Conservation (phyloP, 64 coral and sea anemone species). For the Cladopsammia gracilis region DNA sequence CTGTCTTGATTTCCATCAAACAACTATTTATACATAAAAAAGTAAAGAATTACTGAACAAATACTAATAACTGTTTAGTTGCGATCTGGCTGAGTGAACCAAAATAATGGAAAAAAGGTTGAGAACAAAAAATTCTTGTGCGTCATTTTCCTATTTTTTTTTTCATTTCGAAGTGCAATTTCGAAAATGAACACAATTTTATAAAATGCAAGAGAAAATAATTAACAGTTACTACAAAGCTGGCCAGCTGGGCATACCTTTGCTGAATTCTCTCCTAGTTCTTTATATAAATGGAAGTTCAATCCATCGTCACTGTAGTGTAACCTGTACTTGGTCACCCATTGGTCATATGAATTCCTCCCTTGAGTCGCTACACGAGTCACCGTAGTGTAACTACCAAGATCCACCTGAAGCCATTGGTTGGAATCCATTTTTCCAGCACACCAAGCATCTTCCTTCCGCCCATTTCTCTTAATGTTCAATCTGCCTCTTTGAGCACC, state of each 20-base stretch:
- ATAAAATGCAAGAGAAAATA: no score
- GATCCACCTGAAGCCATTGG: background rate
- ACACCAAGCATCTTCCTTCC: background rate
- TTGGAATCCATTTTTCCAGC: background rate
- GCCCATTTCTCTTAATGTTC: background rate
- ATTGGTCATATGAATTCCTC: background rate
- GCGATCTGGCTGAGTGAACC: no score
- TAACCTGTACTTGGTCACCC: background rate
- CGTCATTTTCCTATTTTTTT: no score
- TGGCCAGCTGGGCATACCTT: background rate
- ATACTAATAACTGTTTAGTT: background rate
- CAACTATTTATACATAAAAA: background rate
- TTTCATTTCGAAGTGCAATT: no score
- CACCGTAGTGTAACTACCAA: background rate
- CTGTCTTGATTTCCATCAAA: no score
- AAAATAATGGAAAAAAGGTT: no score
- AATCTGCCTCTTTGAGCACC: background rate
- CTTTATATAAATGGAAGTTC: background rate
- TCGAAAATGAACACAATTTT: no score
- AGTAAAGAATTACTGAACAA: background rate
- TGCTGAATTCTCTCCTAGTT: background rate
- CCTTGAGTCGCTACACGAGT: background rate
- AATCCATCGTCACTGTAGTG: background rate
- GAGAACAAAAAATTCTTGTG: no score
- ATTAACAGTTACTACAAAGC: no score